These are phyloP conservation scores for Lutjanus campechanus DNA, from an alignment of 2,797 vertebrate genomes.

Conservation along the genomic window DNA sequence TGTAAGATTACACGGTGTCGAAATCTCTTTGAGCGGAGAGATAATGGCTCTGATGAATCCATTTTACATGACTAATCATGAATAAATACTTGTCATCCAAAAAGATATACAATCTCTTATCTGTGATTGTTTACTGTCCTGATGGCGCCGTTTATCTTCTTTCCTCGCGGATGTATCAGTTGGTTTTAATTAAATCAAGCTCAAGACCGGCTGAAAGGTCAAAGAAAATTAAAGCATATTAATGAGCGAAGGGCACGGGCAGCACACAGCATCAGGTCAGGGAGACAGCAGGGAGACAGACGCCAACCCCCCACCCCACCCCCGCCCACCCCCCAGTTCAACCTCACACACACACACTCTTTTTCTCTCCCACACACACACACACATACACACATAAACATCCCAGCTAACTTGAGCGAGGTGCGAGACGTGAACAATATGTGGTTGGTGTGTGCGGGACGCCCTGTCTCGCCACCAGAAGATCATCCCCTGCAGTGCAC, in stretches of 20 bases:
- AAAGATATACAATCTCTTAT: constrained; percentile 51
- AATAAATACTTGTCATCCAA: constrained; percentile 58
- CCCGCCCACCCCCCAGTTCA: background rate
- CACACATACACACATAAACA: constrained; percentile 15
- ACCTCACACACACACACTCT: background rate
- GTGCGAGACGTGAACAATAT: constrained; percentile 64
- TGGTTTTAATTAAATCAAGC: constrained; percentile 76
- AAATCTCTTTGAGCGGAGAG: constrained; percentile 42
- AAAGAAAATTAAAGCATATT: constrained; percentile 83
- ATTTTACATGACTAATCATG: constrained; percentile 63
- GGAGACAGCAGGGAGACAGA: constrained; percentile 67
- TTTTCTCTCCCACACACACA: background rate
- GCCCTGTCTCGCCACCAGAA: constrained; percentile 36
- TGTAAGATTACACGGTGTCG: constrained; percentile 50
- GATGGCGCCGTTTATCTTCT: constrained; percentile 54
- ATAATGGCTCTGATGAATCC: constrained; percentile 56
- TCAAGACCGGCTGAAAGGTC: constrained; percentile 78
- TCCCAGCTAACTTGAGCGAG: constrained; percentile 42
- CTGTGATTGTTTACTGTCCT: constrained; percentile 51
- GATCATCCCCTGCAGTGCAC: constrained; percentile 63
- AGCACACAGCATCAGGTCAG: constrained; percentile 73
- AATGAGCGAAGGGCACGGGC: constrained; percentile 77
- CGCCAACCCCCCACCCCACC: background rate
- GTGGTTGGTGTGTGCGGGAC: constrained; percentile 27
- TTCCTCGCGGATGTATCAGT: constrained; percentile 30